Conservation (phyloP, 1,140 invertebrate genomes). For the Magallana angulata region DNA sequence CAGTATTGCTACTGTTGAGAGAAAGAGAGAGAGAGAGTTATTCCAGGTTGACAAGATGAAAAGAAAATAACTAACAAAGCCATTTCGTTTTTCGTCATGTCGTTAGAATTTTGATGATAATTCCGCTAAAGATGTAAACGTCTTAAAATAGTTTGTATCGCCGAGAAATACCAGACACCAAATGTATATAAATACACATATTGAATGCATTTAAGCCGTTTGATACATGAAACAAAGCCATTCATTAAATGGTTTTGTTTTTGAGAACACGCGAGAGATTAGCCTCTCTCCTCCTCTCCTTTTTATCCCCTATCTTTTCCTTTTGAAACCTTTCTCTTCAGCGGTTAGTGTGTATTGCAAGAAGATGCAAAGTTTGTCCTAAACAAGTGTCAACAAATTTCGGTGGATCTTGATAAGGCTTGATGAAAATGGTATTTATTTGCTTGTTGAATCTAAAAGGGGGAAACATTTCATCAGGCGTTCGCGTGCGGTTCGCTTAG, state of each 20-base stretch:
- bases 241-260: conserved; percentile 38
- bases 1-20: too few species aligned
- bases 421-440: conserved; percentile 34
- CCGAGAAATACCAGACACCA: conserved; percentile 28
- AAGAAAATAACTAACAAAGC: too few species aligned
- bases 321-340: conserved; percentile 22
- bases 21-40: too few species aligned
- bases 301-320: conserved; percentile 19
- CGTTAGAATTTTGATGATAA: conserved; percentile 7
- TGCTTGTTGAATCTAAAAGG: neutral
- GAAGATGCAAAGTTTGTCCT: conserved; percentile 23
- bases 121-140: neutral
- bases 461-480: conserved; percentile 22
- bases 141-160: conserved; percentile 13
- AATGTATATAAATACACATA: conserved; percentile 33
- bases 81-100: neutral
- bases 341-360: conserved; percentile 16
- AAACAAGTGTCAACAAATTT: conserved; percentile 28
- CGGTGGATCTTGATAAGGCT: conserved; percentile 11
- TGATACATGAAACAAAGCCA: conserved; percentile 16
- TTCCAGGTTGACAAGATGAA: too few species aligned
- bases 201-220: conserved; percentile 37
- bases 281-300: neutral
- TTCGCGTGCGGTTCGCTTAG: neutral
- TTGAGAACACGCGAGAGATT: conserved; percentile 5